Percentiles rank a stretch among this genome's conserved stretches.
Conservation (phyloP, 1,140 invertebrate species). For the Calephelis nemesis region DNA sequence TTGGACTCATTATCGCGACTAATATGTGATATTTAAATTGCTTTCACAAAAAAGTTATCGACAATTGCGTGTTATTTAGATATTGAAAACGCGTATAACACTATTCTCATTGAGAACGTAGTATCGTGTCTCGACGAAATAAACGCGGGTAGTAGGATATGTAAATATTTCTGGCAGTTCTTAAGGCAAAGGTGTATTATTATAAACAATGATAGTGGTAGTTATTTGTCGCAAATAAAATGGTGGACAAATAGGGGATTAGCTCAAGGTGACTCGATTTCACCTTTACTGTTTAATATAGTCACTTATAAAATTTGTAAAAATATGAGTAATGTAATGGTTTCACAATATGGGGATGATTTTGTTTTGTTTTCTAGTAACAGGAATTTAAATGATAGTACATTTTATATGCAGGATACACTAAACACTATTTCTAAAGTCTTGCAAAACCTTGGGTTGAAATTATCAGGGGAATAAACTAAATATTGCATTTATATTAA, state of each 20-base stretch:
- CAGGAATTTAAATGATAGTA: background rate
- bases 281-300: slow-evolving; percentile 27
- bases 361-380: slow-evolving; percentile 29
- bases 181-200: slow-evolving; percentile 17
- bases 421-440: slow-evolving; percentile 11
- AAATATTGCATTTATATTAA: slow-evolving; percentile 20
- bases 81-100: background rate
- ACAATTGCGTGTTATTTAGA: slow-evolving; percentile 1
- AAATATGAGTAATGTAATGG: slow-evolving; percentile 9
- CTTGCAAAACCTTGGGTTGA: slow-evolving; percentile 22
- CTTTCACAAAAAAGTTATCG: slow-evolving; percentile 2
- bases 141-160: slow-evolving; percentile 10
- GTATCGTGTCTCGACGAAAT: background rate
- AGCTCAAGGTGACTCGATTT: slow-evolving; percentile 23
- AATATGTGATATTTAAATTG: background rate
- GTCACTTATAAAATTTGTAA: slow-evolving; percentile 19
- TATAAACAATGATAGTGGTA: background rate
- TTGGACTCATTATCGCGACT: background rate
- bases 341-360: slow-evolving; percentile 38
- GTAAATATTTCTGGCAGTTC: slow-evolving; percentile 33
- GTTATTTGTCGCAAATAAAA: background rate
- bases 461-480: slow-evolving; percentile 20
- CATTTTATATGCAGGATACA: background rate
- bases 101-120: background rate
- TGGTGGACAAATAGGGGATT: slow-evolving; percentile 12